phyloP scores from a whole-genome alignment of 2,797 vertebrate species.

The Argyrosomus regius region DNA sequence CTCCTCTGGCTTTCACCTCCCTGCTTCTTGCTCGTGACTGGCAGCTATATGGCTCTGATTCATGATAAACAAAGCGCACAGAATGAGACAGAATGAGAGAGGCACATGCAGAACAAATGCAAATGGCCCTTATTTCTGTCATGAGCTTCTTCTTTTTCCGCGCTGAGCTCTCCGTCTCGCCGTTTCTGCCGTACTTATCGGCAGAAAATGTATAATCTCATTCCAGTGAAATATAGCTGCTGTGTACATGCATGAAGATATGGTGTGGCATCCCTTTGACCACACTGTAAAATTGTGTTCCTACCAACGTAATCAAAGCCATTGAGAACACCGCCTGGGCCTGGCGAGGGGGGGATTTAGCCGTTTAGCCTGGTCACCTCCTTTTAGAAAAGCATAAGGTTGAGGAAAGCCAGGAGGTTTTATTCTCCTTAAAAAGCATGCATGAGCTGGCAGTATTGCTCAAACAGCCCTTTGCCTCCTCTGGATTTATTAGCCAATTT shows the following conservation, averaged over 20 bases:
- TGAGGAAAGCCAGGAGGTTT: slow-evolving; percentile 77
- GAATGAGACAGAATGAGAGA: slow-evolving; percentile 35
- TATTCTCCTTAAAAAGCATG: slow-evolving; percentile 86
- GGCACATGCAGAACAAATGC: slow-evolving; percentile 57
- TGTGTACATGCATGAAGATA: slow-evolving; percentile 42
- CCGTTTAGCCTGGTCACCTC: slow-evolving; percentile 62
- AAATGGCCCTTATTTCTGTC: slow-evolving; percentile 55
- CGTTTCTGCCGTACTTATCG: slow-evolving; percentile 34
- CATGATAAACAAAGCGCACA: slow-evolving; percentile 64
- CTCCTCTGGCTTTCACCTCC: slow-evolving; percentile 34
- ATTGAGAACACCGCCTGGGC: slow-evolving; percentile 29
- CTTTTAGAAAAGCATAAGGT: slow-evolving; percentile 65
- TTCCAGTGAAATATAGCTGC: slow-evolving; percentile 70
- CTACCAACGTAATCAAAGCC: slow-evolving; percentile 38
- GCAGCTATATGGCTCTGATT: slow-evolving; percentile 61
- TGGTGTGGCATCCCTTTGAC: slow-evolving; percentile 43
- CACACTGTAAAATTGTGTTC: slow-evolving; percentile 44
- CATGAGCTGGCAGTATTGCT: slow-evolving; percentile 90
- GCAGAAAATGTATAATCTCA: slow-evolving; percentile 62
- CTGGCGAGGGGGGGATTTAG: slow-evolving; percentile 45
- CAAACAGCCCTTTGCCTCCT: slow-evolving; percentile 91
- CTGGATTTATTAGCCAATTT: slow-evolving; percentile 99
- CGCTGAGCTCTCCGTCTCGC: slow-evolving; percentile 30
- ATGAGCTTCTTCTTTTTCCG: slow-evolving; percentile 39
- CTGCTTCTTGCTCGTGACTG: slow-evolving; percentile 37